These are phyloP conservation scores for Eremobia ochroleuca DNA, from an alignment of 2,888 invertebrate genomes.

Conservation along the genomic window DNA sequence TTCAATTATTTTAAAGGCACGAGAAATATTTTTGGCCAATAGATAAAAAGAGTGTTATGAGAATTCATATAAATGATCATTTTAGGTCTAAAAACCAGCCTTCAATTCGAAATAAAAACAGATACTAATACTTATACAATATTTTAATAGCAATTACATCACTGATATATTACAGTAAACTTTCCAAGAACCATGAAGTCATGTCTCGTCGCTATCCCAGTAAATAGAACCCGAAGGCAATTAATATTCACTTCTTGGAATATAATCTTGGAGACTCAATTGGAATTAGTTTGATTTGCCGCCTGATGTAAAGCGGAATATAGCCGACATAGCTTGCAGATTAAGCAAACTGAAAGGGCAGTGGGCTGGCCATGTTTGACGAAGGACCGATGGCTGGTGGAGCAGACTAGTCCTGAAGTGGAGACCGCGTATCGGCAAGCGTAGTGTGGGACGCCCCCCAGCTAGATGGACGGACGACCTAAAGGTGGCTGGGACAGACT, in stretches of 20 bases:
- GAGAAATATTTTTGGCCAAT: background rate
- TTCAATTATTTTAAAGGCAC: constrained; percentile 5
- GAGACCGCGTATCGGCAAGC: too few relatives aligned
- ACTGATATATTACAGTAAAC: constrained; percentile 21
- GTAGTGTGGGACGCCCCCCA: too few relatives aligned
- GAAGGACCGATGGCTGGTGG: too few relatives aligned
- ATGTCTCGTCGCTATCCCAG: constrained; percentile 28
- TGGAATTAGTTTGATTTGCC: constrained; percentile 55
- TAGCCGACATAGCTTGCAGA: too few relatives aligned
- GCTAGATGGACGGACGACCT: too few relatives aligned
- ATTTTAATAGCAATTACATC: constrained; percentile 17
- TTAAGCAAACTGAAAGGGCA: too few relatives aligned
- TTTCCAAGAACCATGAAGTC: constrained; percentile 48
- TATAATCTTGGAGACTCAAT: constrained; percentile 42
- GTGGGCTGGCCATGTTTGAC: too few relatives aligned
- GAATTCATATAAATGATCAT: background rate
- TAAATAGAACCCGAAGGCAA: constrained; percentile 46
- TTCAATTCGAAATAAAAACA: background rate
- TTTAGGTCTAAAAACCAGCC: background rate
- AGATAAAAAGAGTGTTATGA: background rate
- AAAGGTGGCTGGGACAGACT: too few relatives aligned
- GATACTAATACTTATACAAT: constrained; percentile 1
- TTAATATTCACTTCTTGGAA: constrained; percentile 59
- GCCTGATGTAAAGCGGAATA: constrained; percentile 27
- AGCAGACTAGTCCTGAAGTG: too few relatives aligned